Conservation (phyloP, 2,797 vertebrate species). For the Artibeus lituratus region DNA sequence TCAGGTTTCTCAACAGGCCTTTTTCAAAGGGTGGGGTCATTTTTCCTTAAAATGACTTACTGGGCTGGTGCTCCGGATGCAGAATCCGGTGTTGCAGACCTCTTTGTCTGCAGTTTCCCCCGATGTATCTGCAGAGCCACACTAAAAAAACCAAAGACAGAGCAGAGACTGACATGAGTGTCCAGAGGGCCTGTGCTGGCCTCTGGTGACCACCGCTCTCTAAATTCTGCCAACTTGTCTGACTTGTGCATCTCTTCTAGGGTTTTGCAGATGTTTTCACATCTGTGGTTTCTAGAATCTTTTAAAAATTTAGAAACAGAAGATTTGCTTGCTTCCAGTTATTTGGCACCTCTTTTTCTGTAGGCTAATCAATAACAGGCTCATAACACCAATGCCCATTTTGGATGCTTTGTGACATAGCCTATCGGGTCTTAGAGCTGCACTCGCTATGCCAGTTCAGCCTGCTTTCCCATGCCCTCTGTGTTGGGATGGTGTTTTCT, state of each 20-base stretch:
- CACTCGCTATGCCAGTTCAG: neutral
- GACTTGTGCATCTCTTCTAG: neutral
- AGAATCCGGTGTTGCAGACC: neutral
- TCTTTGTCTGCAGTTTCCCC: neutral
- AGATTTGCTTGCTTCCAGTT: neutral
- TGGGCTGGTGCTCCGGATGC: neutral
- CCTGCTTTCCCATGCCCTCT: neutral
- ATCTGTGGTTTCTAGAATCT: neutral
- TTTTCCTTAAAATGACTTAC: neutral
- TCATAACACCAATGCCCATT: too few relatives aligned
- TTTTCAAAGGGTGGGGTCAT: neutral
- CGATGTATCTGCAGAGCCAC: neutral
- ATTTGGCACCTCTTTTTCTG: neutral
- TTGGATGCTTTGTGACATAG: neutral
- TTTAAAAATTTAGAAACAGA: neutral
- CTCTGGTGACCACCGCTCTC: neutral
- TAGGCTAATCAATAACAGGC: neutral
- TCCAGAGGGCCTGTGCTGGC: neutral
- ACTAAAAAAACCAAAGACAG: neutral
- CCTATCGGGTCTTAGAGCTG: neutral
- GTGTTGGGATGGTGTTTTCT: neutral
- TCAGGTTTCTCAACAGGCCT: neutral
- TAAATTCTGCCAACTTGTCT: neutral
- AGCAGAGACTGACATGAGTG: neutral
- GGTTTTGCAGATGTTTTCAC: neutral